A percentile compares a stretch with the other conserved stretches of the same genome.
Evolutionary conservation across 2,113 vertebrate genomes (phyloP).

Genomic region (Toxotes chatareus): DNA sequence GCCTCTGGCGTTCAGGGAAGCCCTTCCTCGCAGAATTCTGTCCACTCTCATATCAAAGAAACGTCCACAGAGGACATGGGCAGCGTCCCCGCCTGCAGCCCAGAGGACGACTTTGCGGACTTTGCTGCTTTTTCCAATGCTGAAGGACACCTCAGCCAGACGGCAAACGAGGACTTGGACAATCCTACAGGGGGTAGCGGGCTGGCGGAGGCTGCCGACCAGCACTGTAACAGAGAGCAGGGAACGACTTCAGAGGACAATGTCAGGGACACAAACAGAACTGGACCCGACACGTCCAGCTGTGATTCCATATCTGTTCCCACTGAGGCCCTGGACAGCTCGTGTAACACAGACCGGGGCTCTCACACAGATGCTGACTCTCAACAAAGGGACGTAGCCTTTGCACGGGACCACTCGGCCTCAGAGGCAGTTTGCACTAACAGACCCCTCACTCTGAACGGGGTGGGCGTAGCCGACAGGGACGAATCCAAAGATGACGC

Average conservation of each 20-base stretch:
- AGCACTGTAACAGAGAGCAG: slow-evolving; percentile 62
- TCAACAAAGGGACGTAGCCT: slow-evolving; percentile 59
- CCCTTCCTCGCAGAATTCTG: slow-evolving; percentile 62
- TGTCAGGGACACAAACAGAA: slow-evolving; percentile 69
- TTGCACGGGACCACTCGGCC: slow-evolving; percentile 9
- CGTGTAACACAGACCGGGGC: slow-evolving; percentile 69
- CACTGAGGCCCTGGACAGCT: slow-evolving; percentile 20
- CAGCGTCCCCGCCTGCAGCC: slow-evolving; percentile 67
- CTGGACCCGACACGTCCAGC: neutral
- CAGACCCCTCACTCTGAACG: slow-evolving; percentile 27
- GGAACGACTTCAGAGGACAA: slow-evolving; percentile 62
- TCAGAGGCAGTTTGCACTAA: slow-evolving; percentile 47
- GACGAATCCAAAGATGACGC: slow-evolving; percentile 35
- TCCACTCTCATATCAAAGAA: slow-evolving; percentile 70
- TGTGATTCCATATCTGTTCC: slow-evolving; percentile 24
- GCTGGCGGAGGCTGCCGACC: slow-evolving; percentile 57
- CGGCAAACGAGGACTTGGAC: slow-evolving; percentile 62
- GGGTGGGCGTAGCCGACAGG: slow-evolving; percentile 3
- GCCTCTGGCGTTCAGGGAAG: slow-evolving; percentile 78
- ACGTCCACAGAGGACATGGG: slow-evolving; percentile 75
- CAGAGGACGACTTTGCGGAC: slow-evolving; percentile 89
- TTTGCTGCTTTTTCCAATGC: slow-evolving; percentile 90
- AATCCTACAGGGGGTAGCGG: slow-evolving; percentile 67
- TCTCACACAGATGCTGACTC: slow-evolving; percentile 46
- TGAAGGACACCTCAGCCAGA: slow-evolving; percentile 56